These are phyloP conservation scores for Liasis olivaceus DNA, from an alignment of 2,797 vertebrate genomes.

Conservation along the genomic window DNA sequence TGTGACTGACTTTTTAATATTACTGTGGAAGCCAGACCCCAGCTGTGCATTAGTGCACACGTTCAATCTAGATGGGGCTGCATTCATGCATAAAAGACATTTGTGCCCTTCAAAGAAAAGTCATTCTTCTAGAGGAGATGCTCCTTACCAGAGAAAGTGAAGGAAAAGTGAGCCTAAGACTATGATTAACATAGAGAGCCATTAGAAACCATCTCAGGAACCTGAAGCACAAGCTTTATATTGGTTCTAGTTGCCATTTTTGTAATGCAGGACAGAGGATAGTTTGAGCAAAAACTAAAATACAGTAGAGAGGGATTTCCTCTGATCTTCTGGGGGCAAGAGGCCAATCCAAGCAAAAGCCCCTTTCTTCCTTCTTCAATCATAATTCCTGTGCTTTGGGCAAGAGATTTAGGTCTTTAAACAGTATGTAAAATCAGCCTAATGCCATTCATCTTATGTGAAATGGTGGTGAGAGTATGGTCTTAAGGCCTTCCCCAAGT, in stretches of 20 bases:
- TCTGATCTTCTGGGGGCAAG: neutral
- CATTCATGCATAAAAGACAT: conserved; percentile 44
- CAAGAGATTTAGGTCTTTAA: neutral
- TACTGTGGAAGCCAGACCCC: neutral
- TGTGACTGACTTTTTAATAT: neutral
- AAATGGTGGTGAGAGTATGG: neutral
- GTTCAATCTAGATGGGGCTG: conserved; percentile 18
- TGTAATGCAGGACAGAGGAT: neutral
- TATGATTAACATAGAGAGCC: fast-evolving
- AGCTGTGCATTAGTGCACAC: conserved; percentile 37
- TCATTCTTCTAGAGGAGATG: conserved; percentile 39
- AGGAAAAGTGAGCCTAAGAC: neutral
- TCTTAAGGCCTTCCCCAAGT: neutral
- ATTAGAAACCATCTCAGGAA: fast-evolving
- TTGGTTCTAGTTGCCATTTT: neutral
- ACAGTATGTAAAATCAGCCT: neutral
- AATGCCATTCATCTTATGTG: neutral
- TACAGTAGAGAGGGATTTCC: neutral
- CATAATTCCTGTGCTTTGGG: neutral
- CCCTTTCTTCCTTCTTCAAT: neutral
- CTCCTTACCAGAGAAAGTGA: neutral
- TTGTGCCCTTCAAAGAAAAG: conserved; percentile 64
- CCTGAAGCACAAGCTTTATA: fast-evolving
- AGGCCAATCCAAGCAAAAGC: neutral
- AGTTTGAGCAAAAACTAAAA: neutral